These are phyloP conservation scores for Lophotis ruficrista DNA, from an alignment of 2,113 vertebrate genomes.

Conservation along the genomic window DNA sequence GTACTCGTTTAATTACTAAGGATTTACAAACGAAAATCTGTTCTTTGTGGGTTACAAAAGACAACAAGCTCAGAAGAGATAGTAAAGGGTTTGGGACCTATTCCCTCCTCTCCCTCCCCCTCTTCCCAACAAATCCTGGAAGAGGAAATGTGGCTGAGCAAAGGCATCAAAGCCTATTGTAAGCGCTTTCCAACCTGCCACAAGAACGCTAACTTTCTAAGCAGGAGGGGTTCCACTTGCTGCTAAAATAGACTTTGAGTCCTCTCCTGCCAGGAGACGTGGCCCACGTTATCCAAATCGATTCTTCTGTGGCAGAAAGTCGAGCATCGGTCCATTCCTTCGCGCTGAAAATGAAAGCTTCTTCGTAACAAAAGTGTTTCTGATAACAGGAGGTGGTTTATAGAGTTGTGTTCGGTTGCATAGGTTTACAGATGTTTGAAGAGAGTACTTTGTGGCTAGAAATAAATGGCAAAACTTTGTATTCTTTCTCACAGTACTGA, in stretches of 20 bases:
- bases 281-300: background rate
- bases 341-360: background rate
- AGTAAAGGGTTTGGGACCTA: slow-evolving; percentile 66
- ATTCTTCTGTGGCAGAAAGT: background rate
- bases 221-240: slow-evolving; percentile 49
- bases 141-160: slow-evolving; percentile 79
- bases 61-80: slow-evolving; percentile 82
- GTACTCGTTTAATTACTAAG: slow-evolving; percentile 85
- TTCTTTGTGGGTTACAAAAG: slow-evolving; percentile 83
- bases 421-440: background rate
- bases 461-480: background rate
- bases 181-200: slow-evolving; percentile 58
- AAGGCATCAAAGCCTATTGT: slow-evolving; percentile 79
- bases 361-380: background rate
- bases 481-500: background rate
- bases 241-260: slow-evolving; percentile 53
- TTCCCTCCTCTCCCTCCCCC: slow-evolving; percentile 57
- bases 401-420: background rate
- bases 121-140: slow-evolving; percentile 71
- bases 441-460: background rate
- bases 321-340: background rate
- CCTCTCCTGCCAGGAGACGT: background rate
- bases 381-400: background rate
- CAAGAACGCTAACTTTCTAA: slow-evolving; percentile 55
- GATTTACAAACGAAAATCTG: slow-evolving; percentile 85